Conservation (phyloP, 2,797 vertebrate species). For the Rhinophrynus dorsalis region DNA sequence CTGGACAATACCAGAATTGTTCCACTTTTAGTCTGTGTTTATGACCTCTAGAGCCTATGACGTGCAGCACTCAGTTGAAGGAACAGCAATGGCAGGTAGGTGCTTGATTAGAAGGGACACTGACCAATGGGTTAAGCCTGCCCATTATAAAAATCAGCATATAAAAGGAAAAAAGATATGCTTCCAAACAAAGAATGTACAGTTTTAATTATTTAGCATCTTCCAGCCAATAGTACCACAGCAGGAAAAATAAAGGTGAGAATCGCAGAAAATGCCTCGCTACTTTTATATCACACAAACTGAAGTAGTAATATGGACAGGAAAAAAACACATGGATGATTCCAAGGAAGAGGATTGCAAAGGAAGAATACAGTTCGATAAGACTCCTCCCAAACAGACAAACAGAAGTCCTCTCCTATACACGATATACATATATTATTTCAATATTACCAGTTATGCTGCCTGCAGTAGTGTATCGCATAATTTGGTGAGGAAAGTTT, state of each 20-base stretch:
- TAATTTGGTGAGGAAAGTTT: slow-evolving; percentile 59
- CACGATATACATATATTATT: slow-evolving; percentile 78
- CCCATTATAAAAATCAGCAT: slow-evolving; percentile 60
- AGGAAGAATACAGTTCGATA: slow-evolving; percentile 61
- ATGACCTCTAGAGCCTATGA: slow-evolving; percentile 86
- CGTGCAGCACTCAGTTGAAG: slow-evolving; percentile 87
- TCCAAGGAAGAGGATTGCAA: slow-evolving; percentile 60
- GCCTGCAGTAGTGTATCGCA: slow-evolving; percentile 69
- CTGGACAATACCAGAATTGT: too few species aligned
- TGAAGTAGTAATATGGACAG: slow-evolving; percentile 67
- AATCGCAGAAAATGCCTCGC: slow-evolving; percentile 74
- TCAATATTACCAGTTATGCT: slow-evolving; percentile 68
- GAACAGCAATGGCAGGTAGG: slow-evolving; percentile 76
- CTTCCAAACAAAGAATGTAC: slow-evolving; percentile 65
- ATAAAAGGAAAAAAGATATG: slow-evolving; percentile 60
- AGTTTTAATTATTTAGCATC: slow-evolving; percentile 63
- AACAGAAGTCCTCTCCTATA: slow-evolving; percentile 63
- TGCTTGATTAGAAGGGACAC: slow-evolving; percentile 61
- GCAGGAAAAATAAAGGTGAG: slow-evolving; percentile 75
- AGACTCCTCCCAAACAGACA: slow-evolving; percentile 63
- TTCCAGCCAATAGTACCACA: slow-evolving; percentile 77
- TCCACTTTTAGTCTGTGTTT: too few species aligned
- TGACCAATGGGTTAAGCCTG: slow-evolving; percentile 56
- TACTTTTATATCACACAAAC: slow-evolving; percentile 84
- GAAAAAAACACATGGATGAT: slow-evolving; percentile 60